Conservation (phyloP, 2,113 vertebrate genomes). For the Callipepla californica region DNA sequence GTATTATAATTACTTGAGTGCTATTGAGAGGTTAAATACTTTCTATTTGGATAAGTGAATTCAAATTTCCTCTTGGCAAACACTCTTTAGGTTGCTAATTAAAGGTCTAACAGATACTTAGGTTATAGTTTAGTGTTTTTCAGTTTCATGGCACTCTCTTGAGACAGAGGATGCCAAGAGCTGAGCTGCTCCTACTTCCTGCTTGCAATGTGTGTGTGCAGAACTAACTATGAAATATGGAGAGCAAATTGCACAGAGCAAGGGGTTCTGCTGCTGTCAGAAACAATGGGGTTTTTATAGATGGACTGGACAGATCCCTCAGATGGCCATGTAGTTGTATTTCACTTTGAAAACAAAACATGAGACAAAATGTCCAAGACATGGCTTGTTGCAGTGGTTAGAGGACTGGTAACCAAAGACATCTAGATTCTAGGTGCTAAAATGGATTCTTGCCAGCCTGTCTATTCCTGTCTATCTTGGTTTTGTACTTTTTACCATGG, state of each 20-base stretch:
- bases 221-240: background rate
- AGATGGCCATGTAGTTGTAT: background rate
- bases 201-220: background rate
- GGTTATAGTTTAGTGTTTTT: constrained; percentile 56
- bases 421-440: background rate
- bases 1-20: constrained; percentile 54
- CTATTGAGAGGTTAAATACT: constrained; percentile 62
- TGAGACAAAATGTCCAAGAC: background rate
- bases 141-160: constrained; percentile 35
- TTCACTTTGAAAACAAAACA: background rate
- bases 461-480: background rate
- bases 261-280: background rate
- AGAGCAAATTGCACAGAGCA: background rate
- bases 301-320: background rate
- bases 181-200: constrained; percentile 31
- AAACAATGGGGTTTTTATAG: background rate
- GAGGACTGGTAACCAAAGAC: background rate
- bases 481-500: background rate
- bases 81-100: constrained; percentile 64
- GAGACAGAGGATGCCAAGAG: constrained; percentile 28
- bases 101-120: constrained; percentile 65
- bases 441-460: background rate
- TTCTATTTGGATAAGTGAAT: constrained; percentile 65
- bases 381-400: background rate
- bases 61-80: constrained; percentile 67